These are phyloP conservation scores for Oryzias dopingdopingensis DNA, from an alignment of 2,797 vertebrate genomes.

Conservation along the genomic window DNA sequence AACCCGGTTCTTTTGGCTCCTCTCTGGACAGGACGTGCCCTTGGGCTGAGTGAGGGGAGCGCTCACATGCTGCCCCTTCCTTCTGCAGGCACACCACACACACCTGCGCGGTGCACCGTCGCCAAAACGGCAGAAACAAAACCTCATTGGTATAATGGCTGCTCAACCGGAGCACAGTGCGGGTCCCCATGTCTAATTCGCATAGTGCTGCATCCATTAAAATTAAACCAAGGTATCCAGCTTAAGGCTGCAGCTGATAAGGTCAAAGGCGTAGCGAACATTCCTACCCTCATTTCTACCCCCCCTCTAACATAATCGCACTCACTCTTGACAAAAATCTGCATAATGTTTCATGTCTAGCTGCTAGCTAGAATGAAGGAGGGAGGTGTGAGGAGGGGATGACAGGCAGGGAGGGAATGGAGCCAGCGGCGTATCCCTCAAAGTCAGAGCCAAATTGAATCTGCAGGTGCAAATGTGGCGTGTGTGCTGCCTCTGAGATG, in stretches of 20 bases:
- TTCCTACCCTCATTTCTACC: constrained; percentile 65
- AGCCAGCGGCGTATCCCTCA: constrained; percentile 69
- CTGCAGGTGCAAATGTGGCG: constrained; percentile 74
- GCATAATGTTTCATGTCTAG: constrained; percentile 70
- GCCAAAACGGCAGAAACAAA: constrained; percentile 1
- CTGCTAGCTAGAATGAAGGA: constrained; percentile 60
- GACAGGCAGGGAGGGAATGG: constrained; percentile 22
- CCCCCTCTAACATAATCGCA: constrained; percentile 61
- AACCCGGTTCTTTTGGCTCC: constrained; percentile 55
- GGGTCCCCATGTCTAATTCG: constrained; percentile 61
- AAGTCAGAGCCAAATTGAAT: constrained; percentile 75
- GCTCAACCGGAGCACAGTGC: constrained; percentile 37
- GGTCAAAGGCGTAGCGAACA: constrained; percentile 73
- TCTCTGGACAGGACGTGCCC: constrained; percentile 52
- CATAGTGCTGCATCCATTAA: constrained; percentile 69
- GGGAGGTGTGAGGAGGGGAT: constrained; percentile 30
- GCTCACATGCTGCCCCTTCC: constrained; percentile 38
- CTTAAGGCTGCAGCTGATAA: constrained; percentile 67
- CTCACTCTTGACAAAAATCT: constrained; percentile 67
- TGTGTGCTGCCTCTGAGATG: constrained; percentile 61
- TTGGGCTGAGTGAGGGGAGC: constrained; percentile 53
- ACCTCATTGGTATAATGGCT: constrained; percentile 54
- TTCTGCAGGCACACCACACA: constrained; percentile 16
- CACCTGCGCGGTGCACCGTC: constrained; percentile 5
- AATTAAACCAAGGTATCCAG: constrained; percentile 67